phyloP scores from a whole-genome alignment of 2,797 vertebrate species.

The Gymnoscopelus braueri region DNA sequence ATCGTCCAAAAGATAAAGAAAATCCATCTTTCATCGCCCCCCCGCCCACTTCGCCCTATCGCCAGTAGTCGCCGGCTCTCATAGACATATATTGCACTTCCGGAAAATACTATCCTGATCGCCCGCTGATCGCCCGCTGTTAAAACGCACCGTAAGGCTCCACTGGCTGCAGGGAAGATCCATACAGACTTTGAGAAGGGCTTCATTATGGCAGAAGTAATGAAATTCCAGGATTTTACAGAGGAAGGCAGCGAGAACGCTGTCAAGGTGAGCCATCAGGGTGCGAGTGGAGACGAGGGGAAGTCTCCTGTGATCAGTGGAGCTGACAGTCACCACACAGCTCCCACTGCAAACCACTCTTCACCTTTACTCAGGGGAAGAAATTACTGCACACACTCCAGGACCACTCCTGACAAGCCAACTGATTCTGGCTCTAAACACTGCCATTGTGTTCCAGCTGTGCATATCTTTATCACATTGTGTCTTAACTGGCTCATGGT shows the following conservation, averaged over 20 bases:
- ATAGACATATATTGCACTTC: too few relatives aligned
- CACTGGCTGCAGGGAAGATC: conserved; percentile 94
- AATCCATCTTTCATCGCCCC: too few relatives aligned
- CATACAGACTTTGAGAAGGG: conserved; percentile 93
- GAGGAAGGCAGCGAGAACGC: conserved; percentile 91
- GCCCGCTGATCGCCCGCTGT: too few relatives aligned
- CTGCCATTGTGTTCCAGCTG: conserved; percentile 78
- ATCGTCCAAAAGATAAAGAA: too few relatives aligned
- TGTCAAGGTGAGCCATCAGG: conserved; percentile 96
- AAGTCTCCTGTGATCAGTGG: conserved; percentile 80
- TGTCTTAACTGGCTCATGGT: conserved; percentile 74
- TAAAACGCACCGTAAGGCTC: too few relatives aligned
- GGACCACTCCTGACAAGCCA: conserved; percentile 77
- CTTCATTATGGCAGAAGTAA: conserved; percentile 98
- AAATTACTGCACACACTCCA: conserved; percentile 81
- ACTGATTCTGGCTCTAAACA: conserved; percentile 78
- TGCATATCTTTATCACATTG: conserved; percentile 81
- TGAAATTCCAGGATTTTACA: conserved; percentile 98
- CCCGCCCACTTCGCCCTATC: too few relatives aligned
- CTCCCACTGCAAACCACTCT: conserved; percentile 73
- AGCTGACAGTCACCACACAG: conserved; percentile 78
- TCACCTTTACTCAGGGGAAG: conserved; percentile 82
- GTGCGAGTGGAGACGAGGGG: conserved; percentile 79
- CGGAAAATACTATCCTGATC: too few relatives aligned
- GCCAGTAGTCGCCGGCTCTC: too few relatives aligned